These are phyloP conservation scores for Malurus leucopterus DNA, from an alignment of 2,797 vertebrate species.

Conservation along the genomic window DNA sequence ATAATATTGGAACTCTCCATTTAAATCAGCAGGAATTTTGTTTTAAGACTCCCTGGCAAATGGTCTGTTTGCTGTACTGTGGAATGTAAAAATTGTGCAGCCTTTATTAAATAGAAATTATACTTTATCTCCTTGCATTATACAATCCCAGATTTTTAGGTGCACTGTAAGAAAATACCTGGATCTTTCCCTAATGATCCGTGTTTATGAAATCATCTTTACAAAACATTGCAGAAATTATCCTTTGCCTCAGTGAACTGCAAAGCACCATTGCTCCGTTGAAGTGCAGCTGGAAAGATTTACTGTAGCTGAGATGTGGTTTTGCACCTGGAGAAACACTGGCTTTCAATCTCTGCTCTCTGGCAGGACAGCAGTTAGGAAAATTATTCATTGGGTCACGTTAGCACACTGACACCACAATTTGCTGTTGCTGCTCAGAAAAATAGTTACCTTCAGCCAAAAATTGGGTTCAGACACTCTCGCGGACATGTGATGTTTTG, in stretches of 20 bases:
- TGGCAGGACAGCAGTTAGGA: not conserved
- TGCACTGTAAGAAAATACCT: not conserved
- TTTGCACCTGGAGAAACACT: not conserved
- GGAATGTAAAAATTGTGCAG: not conserved
- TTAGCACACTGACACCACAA: slow-evolving; percentile 39
- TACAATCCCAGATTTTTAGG: not conserved
- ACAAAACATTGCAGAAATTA: not conserved
- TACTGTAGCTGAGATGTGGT: slow-evolving; percentile 14
- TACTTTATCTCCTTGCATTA: not conserved
- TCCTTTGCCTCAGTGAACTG: not conserved
- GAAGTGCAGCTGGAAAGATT: not conserved
- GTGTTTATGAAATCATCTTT: not conserved
- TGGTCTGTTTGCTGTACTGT: not conserved
- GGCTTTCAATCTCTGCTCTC: slow-evolving; percentile 28
- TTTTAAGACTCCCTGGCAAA: not conserved
- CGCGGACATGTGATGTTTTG: slow-evolving; percentile 7
- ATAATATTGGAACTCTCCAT: not conserved
- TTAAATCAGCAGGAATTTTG: not conserved
- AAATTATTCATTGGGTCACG: slow-evolving; percentile 12
- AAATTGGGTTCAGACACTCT: slow-evolving; percentile 36
- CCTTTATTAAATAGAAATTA: not conserved
- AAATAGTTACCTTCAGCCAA: slow-evolving; percentile 49
- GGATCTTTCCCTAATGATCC: not conserved
- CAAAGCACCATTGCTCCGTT: not conserved
- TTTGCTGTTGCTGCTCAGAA: slow-evolving; percentile 43